Evolutionary conservation across 2,888 invertebrate species (phyloP).

Genomic region (Cheilosia vernalis): DNA sequence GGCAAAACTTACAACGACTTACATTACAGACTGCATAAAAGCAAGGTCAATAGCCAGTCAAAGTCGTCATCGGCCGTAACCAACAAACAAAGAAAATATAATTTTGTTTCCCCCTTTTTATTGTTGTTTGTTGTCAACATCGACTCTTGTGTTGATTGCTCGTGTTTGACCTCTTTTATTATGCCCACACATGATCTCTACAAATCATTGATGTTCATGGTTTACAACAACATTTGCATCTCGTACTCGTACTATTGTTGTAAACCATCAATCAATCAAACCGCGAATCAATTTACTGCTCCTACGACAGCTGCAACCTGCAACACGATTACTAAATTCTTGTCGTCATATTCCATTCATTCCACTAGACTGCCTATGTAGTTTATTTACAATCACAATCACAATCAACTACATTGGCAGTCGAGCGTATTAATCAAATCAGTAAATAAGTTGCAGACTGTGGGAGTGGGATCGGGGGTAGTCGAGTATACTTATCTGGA

Average conservation of each 20-base stretch:
- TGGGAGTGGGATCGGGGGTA: too few relatives aligned
- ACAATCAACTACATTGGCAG: not conserved
- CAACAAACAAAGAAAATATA: not conserved
- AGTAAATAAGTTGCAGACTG: not conserved
- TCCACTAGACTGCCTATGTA: not conserved
- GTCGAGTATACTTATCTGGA: not conserved
- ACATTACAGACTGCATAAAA: not conserved
- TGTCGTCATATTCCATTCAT: not conserved
- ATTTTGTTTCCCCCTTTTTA: constrained; percentile 10
- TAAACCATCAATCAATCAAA: too few relatives aligned
- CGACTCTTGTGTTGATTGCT: not conserved
- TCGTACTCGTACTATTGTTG: too few relatives aligned
- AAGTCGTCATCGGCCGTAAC: not conserved
- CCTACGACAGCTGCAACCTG: not conserved
- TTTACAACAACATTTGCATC: too few relatives aligned
- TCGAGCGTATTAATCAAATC: not conserved
- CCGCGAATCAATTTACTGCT: not conserved
- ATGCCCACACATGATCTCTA: too few relatives aligned
- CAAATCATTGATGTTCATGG: too few relatives aligned
- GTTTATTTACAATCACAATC: not conserved
- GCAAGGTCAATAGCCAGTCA: constrained; percentile 15
- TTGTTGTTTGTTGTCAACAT: not conserved
- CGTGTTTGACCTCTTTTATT: not conserved
- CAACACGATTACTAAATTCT: not conserved
- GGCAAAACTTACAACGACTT: not conserved